Base-by-base conservation (phyloP, 2,113 vertebrate species). In the Stigmatopora argus region DNA sequence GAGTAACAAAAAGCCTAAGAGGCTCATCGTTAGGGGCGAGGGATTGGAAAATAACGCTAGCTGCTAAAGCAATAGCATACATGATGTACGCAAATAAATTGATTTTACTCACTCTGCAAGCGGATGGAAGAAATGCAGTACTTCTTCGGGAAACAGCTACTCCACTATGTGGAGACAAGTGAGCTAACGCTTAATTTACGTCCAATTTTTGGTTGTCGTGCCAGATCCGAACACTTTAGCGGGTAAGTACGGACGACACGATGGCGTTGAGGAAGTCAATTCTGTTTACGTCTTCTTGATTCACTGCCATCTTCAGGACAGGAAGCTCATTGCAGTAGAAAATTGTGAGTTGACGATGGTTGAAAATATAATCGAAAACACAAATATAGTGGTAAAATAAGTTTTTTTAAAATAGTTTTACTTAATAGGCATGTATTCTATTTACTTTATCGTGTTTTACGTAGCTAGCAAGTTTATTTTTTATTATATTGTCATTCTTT, bases 221-320 rank as follows among this genome's bases (percentile, higher is more conserved):
- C 3, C 21, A n/a, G 41, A 12, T 61, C 19, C 38, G 5, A 23
- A 13, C 53, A 14, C 12, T 55, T 21, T 1, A 13, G 52, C 23
- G 13, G 75, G 69, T 45, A 63, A 61, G 48, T 2, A 1, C 8
- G 17, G 61, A 78, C 76, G 64, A 70, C 47, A 61, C 41, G 14
- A 14, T 45, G 17, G 11, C 41, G 41, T 14, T 45, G 15, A 7
- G 14, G 19, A 21, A 23, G 19, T 21, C 19, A 14, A 3, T 45
- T 61, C 38, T 41, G 59, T 38, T 61, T 21, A 15, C 44, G 10
- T 61, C 4, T 23, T 8, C 1, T 45, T 46, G 17, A 13, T 7
- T 21, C 21, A 23, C 15, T 45, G 59, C 59, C 41, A 46, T 21
- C 59, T 61, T 13, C 19, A 44, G 59, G 38, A 23, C 19, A 23